Evolutionary conservation across 2,113 vertebrate species (phyloP), one percentile per base, ranked within the genome.

Genomic region (Gymnocephalus cernua): DNA sequence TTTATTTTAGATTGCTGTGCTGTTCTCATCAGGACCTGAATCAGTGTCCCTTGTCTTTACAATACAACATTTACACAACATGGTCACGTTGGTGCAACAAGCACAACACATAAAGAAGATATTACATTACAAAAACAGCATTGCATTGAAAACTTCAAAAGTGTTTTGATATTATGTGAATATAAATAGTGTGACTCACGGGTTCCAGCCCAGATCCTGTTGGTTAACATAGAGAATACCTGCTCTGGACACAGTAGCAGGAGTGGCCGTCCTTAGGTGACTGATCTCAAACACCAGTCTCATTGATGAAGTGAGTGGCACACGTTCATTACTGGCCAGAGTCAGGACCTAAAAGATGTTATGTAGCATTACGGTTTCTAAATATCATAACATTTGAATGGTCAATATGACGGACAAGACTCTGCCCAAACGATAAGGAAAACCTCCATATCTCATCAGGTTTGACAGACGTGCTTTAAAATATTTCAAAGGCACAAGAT

Each of bases 211-310:
- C 54, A 96, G 92, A 47, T 95, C 95, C 73, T 95, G 93, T 3
- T 83, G 86, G 78, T 96, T 96, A 68, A 96, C 89, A 54, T 85
- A 95, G 27, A 94, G 90, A 83, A 93, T 94, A 15, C 94, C 93
- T 56, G 92, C 91, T 92, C 95, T 94, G 67, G 94, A 96, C 65
- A 95, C 89, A 2, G 92, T 96, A 66, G 94, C 92, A 71, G 94
- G 95, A 65, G 92, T 95, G 4, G 79, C 93, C 44, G 92, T 90
- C 74, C 87, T 92, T 15, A 96, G 93, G 86, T 92, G 88, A 35
- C 88, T 95, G 72, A 94, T 95, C 92, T 96, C 93, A 93, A 95
- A 96, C 72, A 97, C 80, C 53, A 96, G 91, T 44, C 95, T 88
- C 91, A 95, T 94, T 73, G 91, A 93, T 44, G 93, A 44, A 0